Evolutionary conservation across 2,113 vertebrate species (phyloP), one percentile per base, ranked within the genome.

Genomic region (Poecile atricapillus): DNA sequence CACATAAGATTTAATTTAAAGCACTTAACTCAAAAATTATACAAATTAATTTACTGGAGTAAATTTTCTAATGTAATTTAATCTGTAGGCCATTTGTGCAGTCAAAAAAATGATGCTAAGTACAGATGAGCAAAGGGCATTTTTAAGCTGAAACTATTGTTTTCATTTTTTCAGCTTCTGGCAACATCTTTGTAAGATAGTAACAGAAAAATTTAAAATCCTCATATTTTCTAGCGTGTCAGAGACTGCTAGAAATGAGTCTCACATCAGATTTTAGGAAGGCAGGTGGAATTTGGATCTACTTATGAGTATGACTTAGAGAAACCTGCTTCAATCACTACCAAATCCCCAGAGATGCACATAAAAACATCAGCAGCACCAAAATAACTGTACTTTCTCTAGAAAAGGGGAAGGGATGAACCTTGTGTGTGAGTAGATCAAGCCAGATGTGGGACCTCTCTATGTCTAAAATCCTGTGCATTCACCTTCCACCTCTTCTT

Each of bases 381-480:
- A 58, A 37, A 18, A 27, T 4, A 89, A 50, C 31, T 31, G 18
- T 22, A 30, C 49, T 60, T 90, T 62, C 76, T 53, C 37, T 74
- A 65, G 23, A 37, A 80, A 67, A 5, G 7, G 7, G 13, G 18
- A 68, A 41, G 20, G 13, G 19, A 7, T 0, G 0, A 83, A 69
- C 37, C 30, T 30, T 43, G 6, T 6, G 11, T 28, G 13, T 30
- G 16, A 73, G 41, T 20, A 23, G 43, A 33, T 55, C 21, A 49
- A 75, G 55, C 10, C 31, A 92, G 58, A 69, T 30, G 12, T 71
- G 23, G 14, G 24, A 79, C 49, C 16, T 56, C 9, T 27, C 6
- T 31, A 27, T 31, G 28, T 30, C 71, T 88, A 86, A 62, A 71
- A 82, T 21, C 28, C 59, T 77, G 24, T 41, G 13, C 21, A 35